Conservation (phyloP, 2,888 invertebrate genomes). For the Eretmocerus hayati region DNA sequence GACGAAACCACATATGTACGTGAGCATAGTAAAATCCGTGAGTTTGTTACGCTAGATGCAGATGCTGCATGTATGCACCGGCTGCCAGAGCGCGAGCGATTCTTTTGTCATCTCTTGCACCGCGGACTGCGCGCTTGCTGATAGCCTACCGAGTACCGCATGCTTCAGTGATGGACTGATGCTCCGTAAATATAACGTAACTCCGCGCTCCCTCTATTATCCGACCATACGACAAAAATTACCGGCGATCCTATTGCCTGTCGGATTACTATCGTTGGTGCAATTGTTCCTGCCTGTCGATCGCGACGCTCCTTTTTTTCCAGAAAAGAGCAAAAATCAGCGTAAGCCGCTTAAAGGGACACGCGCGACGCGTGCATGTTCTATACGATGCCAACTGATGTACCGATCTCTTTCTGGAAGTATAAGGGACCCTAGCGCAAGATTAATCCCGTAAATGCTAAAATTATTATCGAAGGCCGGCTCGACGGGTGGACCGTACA, state of each 20-base stretch:
- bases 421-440: not conserved
- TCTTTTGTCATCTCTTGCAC: too few species aligned
- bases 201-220: slow-evolving; percentile 1
- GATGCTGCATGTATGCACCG: too few species aligned
- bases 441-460: slow-evolving; percentile 44
- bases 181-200: too few species aligned
- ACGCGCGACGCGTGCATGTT: slow-evolving; percentile 17
- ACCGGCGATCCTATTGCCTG: slow-evolving; percentile 3
- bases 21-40: too few species aligned
- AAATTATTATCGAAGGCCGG: too few species aligned
- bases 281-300: not conserved
- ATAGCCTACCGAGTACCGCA: not conserved
- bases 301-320: too few species aligned
- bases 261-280: not conserved
- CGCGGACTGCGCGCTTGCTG: not conserved
- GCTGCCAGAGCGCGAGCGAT: too few species aligned
- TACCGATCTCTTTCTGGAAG: slow-evolving; percentile 5
- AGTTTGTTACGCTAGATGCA: too few species aligned
- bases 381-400: slow-evolving; percentile 28
- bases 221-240: slow-evolving; percentile 12
- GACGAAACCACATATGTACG: too few species aligned
- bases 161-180: too few species aligned
- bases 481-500: too few species aligned
- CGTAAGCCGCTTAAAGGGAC: slow-evolving; percentile 40
- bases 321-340: slow-evolving; percentile 45